phyloP scores from a whole-genome alignment of 1,140 invertebrate genomes.

The Mercenaria mercenaria region DNA sequence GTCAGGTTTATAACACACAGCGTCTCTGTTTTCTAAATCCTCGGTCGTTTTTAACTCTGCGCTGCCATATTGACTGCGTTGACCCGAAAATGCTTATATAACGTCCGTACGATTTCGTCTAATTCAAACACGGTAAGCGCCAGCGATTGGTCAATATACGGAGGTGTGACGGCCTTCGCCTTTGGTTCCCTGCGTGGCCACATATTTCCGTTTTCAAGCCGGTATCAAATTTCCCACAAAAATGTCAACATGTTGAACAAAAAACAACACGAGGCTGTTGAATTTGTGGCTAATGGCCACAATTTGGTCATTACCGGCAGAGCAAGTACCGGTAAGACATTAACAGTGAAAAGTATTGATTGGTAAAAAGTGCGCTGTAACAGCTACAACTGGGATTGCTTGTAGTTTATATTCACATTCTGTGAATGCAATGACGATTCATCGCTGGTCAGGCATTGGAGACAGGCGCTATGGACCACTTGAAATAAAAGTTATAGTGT shows the following conservation, averaged over 20 bases:
- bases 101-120: no score
- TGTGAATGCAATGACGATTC: background rate
- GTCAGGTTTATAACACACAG: no score
- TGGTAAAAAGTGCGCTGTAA: background rate
- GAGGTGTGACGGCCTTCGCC: no score
- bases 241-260: conserved; percentile 33
- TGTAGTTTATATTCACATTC: background rate
- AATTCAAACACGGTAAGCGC: no score
- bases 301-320: background rate
- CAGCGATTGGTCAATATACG: no score
- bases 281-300: conserved; percentile 4
- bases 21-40: no score
- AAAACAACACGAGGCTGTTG: conserved; percentile 6
- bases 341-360: background rate
- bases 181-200: no score
- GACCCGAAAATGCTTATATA: no score
- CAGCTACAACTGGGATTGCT: conserved; percentile 5
- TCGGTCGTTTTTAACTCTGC: no score
- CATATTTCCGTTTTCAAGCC: no score
- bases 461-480: background rate
- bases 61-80: no score
- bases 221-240: no score
- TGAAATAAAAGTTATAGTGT: background rate
- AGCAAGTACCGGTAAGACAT: background rate
- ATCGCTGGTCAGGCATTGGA: conserved; percentile 10